Base-by-base conservation (phyloP, 2,113 vertebrate genomes). In the Chloebia gouldiae region DNA sequence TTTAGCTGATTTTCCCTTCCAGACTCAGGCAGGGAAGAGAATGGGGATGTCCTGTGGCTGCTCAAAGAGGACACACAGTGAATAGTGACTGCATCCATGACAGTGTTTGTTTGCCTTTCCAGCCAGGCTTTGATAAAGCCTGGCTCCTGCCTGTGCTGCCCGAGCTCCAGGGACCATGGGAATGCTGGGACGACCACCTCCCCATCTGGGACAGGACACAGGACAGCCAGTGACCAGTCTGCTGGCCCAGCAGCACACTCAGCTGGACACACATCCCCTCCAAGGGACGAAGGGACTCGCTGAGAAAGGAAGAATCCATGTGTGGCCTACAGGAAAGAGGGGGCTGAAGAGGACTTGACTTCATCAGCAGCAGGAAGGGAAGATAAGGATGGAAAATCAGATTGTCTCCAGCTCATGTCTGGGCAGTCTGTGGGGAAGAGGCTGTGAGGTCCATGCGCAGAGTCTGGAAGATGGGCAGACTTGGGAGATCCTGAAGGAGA, bases 21-120 rank as follows among this genome's bases (percentile, higher is more conserved):
- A 77, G 40, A 19, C 78, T 79, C 31, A 28, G 63, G n/a, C 51
- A 44, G 44, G 27, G 64, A 75, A 53, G 42, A 44, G 54, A 51
- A 76, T 1, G 2, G 37, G 31, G 61, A 35, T 2, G 1, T 82
- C 81, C 39, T 51, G 30, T 0, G 31, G 50, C 86, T 93, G 49
- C 81, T 75, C 19, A 54, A 92, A 56, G 76, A 88, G 54, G 84
- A 77, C 1, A 0, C 71, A 50, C 51, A 92, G 90, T 22, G 42
- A 90, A 81, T 7, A 61, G 85, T 37, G 60, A 63, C 72, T 3
- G 1, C 76, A 65, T 78, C 94, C 0, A 2, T 83, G 72, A 45
- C 87, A 84, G 45, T 63, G 94, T 93, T 97, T 97, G 72, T 97
- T 96, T 96, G 80, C 42, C 70, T 95, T 95, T 93, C 81, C 77